Conservation (phyloP, 1,140 invertebrate genomes). For the Aphelinus atriplicis region DNA sequence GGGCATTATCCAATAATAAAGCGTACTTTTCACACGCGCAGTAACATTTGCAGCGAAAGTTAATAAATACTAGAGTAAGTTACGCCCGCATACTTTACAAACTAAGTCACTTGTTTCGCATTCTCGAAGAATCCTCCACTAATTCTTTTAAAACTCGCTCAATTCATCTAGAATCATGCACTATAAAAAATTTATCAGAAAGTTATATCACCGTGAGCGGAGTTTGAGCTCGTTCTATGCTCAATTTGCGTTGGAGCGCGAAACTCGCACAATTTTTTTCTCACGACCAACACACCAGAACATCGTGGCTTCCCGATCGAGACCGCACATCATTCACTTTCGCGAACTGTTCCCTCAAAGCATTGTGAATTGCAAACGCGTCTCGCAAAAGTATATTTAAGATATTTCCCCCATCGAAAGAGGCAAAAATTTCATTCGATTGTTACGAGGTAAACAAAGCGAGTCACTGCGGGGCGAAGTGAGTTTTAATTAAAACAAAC, state of each 20-base stretch:
- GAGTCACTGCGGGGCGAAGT: too few relatives aligned
- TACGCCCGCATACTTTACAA: conserved; percentile 16
- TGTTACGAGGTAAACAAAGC: too few relatives aligned
- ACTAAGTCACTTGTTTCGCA: conserved; percentile 47
- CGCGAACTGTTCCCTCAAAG: not conserved
- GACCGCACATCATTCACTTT: not conserved
- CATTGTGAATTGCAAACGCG: too few relatives aligned
- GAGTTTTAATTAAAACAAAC: not conserved
- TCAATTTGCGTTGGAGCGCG: conserved; percentile 35
- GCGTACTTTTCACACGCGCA: conserved; percentile 25
- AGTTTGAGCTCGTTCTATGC: conserved; percentile 51
- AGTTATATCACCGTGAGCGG: conserved; percentile 58
- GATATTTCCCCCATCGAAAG: too few relatives aligned
- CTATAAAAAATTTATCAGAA: conserved; percentile 49
- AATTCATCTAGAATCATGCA: conserved; percentile 37
- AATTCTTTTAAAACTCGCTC: conserved; percentile 23
- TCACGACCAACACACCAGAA: too few relatives aligned
- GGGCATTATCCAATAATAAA: not conserved
- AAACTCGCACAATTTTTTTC: conserved; percentile 40
- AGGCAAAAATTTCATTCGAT: too few relatives aligned
- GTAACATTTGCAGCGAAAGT: conserved; percentile 27
- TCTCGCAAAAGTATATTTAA: too few relatives aligned
- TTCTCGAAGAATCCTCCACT: conserved; percentile 40
- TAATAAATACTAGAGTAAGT: conserved; percentile 34
- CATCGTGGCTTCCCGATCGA: too few relatives aligned